phyloP scores from a whole-genome alignment of 2,113 vertebrate species.

The Bagarius yarrelli region DNA sequence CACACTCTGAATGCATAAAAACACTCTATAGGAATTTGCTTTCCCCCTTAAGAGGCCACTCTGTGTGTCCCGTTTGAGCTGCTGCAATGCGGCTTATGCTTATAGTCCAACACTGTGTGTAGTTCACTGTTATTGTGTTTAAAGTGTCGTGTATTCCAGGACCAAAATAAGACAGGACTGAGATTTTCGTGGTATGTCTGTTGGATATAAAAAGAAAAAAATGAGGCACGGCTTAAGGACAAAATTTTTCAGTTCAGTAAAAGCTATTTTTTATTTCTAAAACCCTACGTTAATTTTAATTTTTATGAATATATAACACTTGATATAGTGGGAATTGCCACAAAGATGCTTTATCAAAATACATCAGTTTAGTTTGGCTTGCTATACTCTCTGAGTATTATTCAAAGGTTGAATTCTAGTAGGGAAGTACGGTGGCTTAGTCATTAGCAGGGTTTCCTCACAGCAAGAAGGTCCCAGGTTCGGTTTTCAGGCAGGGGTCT shows the following conservation, averaged over 20 bases:
- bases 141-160: not conserved
- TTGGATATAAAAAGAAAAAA: not conserved
- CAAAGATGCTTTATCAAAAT: no score
- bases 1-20: not conserved
- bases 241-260: not conserved
- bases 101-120: constrained; percentile 45
- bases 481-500: no score
- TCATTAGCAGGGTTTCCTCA: no score
- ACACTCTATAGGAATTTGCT: not conserved
- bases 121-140: not conserved
- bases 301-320: not conserved
- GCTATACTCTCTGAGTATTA: not conserved
- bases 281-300: not conserved
- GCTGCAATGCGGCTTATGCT: not conserved
- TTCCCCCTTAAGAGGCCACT: constrained; percentile 6
- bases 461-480: no score
- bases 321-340: not conserved
- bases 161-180: not conserved
- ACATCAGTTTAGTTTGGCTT: not conserved
- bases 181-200: not conserved
- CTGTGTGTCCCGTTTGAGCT: constrained; percentile 22
- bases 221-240: not conserved
- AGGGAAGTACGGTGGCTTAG: no score
- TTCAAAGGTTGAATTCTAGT: not conserved
- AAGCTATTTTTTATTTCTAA: not conserved